Evolutionary conservation across 1,140 invertebrate genomes (phyloP).

Genomic region (Theocolax elegans): DNA sequence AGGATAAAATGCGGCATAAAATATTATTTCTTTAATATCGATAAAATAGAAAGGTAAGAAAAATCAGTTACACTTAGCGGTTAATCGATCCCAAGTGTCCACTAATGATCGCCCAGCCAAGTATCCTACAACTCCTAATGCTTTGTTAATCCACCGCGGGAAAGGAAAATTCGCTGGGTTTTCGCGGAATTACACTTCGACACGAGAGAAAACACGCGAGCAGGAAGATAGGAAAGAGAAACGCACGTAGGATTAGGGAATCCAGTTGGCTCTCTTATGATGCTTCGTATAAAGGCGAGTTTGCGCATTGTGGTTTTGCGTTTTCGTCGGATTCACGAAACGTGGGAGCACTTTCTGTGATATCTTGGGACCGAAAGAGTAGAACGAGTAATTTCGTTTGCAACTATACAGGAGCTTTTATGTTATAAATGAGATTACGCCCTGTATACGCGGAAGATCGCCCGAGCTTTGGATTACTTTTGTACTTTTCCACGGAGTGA

Average conservation of each 20-base stretch:
- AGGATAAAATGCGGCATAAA: too few species aligned
- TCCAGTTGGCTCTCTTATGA: too few species aligned
- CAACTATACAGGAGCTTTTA: conserved; percentile 6
- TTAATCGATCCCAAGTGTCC: neutral
- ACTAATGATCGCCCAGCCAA: too few species aligned
- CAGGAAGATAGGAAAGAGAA: too few species aligned
- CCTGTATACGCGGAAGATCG: too few species aligned
- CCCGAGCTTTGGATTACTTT: neutral
- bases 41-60: too few species aligned
- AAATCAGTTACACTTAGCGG: neutral
- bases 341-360: neutral
- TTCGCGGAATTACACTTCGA: neutral
- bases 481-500: too few species aligned
- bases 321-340: conserved; percentile 19
- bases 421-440: conserved; percentile 16
- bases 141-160: neutral
- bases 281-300: too few species aligned
- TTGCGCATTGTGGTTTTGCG: conserved; percentile 1
- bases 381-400: conserved; percentile 9
- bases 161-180: neutral
- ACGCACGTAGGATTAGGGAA: too few species aligned
- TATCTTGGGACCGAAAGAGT: neutral
- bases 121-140: neutral
- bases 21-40: too few species aligned
- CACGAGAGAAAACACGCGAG: neutral